Base-by-base conservation (phyloP, 1,140 invertebrate species). In the Araneus ventricosus region DNA sequence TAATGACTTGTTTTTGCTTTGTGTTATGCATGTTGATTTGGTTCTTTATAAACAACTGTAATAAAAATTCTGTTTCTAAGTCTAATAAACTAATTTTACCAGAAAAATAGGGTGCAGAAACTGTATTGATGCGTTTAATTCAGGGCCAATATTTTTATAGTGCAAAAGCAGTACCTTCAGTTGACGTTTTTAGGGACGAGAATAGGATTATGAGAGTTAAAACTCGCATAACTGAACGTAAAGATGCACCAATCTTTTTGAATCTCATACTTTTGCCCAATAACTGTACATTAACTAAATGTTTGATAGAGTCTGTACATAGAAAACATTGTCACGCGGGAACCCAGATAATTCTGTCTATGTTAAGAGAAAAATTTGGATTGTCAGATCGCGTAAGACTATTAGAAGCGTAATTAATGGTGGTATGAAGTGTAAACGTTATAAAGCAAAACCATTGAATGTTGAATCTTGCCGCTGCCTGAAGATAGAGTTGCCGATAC, bases 331-430 rank as follows among this genome's bases (percentile, higher is more conserved):
- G 57, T 34, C 91, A 92, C 57, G 91, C 59, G 5, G 91, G 37
- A 20, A 24, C 34, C 27, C 61, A 75, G 8, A 87, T 34, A 6
- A 5, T 87, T 2, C 24, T 86, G 20, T 37, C 17, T 30, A 70
- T 75, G 22, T 20, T 92, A 7, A 34, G 82, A 75, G 82, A 70
- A 75, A 27, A 52, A 57, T 92, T 57, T 87, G 91, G 63, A 70
- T 92, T 52, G 1, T 10, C 67, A 10, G 45, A 59, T 39, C 27
- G 10, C n/a, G 7, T 79, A 52, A 92, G n/a, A 75, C 37, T 34
- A 4, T 63, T 6, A 63, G 61, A n/a, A 63, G 22, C n/a, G 22
- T 63, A 24, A 24, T 0, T n/a, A 63, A 63, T 63, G 2, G 22
- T 63, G 24, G 24, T 45, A 8, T 45, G 4, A 45, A 45, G 10